Evolutionary conservation across 2,888 invertebrate species (phyloP).

Genomic region (Parnassius apollo): DNA sequence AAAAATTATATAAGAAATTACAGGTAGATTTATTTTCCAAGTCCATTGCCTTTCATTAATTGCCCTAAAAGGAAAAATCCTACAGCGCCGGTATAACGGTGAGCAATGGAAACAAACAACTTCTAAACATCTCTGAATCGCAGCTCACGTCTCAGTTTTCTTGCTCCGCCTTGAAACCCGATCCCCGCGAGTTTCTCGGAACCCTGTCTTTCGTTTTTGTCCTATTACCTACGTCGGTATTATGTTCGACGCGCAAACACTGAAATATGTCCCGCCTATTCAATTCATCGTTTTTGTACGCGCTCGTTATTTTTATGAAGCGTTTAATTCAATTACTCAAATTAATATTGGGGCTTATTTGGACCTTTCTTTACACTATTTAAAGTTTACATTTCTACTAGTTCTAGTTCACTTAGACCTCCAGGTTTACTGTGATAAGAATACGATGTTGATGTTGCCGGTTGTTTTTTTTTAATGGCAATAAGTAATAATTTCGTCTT

Average conservation of each 20-base stretch:
- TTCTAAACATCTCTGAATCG: constrained; percentile 30
- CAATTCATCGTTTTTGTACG: constrained; percentile 21
- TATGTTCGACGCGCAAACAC: constrained; percentile 31
- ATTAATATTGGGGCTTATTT: not conserved
- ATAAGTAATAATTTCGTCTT: too few species aligned
- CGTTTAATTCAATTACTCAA: constrained; percentile 20
- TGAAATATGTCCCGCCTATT: constrained; percentile 31
- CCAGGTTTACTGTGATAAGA: too few species aligned
- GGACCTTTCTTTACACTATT: not conserved
- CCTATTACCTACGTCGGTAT: constrained; percentile 20
- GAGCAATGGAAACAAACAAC: constrained; percentile 34
- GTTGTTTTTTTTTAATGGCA: too few species aligned
- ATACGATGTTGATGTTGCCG: too few species aligned
- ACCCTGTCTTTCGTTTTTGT: constrained; percentile 34
- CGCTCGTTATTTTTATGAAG: constrained; percentile 4
- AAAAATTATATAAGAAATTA: too few species aligned
- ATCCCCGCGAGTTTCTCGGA: constrained; percentile 48
- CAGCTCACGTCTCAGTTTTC: constrained; percentile 52
- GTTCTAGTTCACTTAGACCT: too few species aligned
- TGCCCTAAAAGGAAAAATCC: too few species aligned
- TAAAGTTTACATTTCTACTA: not conserved
- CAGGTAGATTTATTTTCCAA: too few species aligned
- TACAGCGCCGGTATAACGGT: constrained; percentile 21
- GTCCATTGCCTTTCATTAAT: too few species aligned
- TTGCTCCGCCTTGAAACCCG: constrained; percentile 44